Conservation (phyloP, 2,888 invertebrate species). For the Xylota segnis region DNA sequence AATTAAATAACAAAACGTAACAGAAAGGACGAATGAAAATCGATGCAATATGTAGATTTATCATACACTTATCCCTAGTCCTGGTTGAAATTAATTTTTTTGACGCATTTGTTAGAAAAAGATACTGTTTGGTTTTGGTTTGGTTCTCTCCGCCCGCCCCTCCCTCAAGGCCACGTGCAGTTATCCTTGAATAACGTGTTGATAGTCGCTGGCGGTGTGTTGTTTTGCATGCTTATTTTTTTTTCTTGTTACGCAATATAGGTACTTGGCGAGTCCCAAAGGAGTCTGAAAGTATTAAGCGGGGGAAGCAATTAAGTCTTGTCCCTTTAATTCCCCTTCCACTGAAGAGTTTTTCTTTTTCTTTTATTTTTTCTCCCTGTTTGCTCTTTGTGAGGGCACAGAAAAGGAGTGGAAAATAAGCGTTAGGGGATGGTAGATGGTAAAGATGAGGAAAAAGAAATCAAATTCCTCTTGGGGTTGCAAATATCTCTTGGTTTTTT, state of each 20-base stretch:
- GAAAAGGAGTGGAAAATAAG: slow-evolving; percentile 49
- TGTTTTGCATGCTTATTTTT: slow-evolving; percentile 34
- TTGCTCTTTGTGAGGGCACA: slow-evolving; percentile 1
- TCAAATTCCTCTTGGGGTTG: slow-evolving; percentile 74
- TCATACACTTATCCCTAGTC: not conserved
- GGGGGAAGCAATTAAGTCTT: slow-evolving; percentile 70
- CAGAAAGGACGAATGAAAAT: slow-evolving; percentile 58
- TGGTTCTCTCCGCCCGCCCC: slow-evolving; percentile 18
- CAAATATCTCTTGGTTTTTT: slow-evolving; percentile 56
- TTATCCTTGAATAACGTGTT: slow-evolving; percentile 61
- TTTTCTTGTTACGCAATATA: slow-evolving; percentile 49
- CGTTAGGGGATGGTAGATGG: slow-evolving; percentile 33
- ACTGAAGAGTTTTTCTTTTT: too few relatives aligned
- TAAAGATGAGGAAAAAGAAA: slow-evolving; percentile 30
- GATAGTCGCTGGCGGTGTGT: slow-evolving; percentile 37
- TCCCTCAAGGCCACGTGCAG: slow-evolving; percentile 59
- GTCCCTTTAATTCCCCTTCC: slow-evolving; percentile 48
- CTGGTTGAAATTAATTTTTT: slow-evolving; percentile 32
- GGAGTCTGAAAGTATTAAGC: slow-evolving; percentile 44
- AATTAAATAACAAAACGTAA: too few relatives aligned
- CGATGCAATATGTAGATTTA: slow-evolving; percentile 26
- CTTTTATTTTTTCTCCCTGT: not conserved
- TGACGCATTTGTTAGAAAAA: slow-evolving; percentile 12
- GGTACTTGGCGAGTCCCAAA: slow-evolving; percentile 22
- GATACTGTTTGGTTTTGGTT: not conserved